Evolutionary conservation across 1,140 invertebrate species (phyloP).

Genomic region (Ceratina japonica): DNA sequence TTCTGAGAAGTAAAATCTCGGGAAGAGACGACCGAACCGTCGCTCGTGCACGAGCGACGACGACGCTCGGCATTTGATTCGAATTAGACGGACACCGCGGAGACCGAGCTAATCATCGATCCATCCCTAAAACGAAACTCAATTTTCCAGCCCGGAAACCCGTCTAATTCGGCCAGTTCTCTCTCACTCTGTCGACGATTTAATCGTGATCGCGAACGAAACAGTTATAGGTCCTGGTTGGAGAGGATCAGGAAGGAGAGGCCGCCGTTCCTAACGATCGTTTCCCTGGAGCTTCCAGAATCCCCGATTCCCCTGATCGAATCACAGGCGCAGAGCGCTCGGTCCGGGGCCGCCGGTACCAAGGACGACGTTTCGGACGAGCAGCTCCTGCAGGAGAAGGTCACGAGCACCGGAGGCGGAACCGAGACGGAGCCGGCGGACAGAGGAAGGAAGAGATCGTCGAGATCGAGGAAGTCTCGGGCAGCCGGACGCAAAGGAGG

Average conservation of each 20-base stretch:
- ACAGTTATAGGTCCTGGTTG: conserved; percentile 72
- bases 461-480: conserved; percentile 45
- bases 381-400: conserved; percentile 65
- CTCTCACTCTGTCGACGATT: no score
- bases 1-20: no score
- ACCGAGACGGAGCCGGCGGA: conserved; percentile 17
- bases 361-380: conserved; percentile 67
- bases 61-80: not conserved
- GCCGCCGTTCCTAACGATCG: conserved; percentile 71
- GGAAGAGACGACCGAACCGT: not conserved
- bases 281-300: conserved; percentile 73
- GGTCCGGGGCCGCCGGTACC: conserved; percentile 44
- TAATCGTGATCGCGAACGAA: conserved; percentile 17
- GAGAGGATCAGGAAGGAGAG: conserved; percentile 67
- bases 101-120: not conserved
- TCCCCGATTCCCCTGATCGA: conserved; percentile 73
- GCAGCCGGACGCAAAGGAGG: conserved; percentile 44
- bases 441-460: conserved; percentile 36
- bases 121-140: not conserved
- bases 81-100: not conserved
- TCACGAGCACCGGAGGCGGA: conserved; percentile 43
- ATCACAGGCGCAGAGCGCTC: conserved; percentile 66
- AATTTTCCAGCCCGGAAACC: conserved; percentile 9
- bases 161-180: not conserved
- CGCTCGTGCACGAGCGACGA: not conserved